These are phyloP conservation scores for Bellardia pandia DNA, from an alignment of 2,888 invertebrate genomes.

Conservation along the genomic window DNA sequence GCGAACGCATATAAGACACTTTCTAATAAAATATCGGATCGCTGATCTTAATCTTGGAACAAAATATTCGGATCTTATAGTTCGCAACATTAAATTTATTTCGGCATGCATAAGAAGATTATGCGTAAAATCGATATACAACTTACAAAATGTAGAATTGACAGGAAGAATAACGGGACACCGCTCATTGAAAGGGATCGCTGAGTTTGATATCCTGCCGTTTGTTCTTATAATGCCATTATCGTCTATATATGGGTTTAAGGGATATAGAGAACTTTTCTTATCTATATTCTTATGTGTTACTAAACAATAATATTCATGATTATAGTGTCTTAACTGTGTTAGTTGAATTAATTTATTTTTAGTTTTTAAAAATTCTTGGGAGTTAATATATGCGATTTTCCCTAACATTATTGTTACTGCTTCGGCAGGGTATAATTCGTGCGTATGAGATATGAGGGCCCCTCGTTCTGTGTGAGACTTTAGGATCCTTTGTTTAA, in stretches of 20 bases:
- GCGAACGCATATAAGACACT: slow-evolving; percentile 43
- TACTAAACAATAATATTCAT: slow-evolving; percentile 2
- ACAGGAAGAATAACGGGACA: slow-evolving; percentile 55
- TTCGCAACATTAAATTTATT: slow-evolving; percentile 42
- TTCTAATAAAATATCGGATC: slow-evolving; percentile 43
- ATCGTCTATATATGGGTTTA: slow-evolving; percentile 53
- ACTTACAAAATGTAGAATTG: slow-evolving; percentile 13
- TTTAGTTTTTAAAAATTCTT: background rate
- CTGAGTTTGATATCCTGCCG: slow-evolving; percentile 45
- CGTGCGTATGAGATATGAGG: background rate
- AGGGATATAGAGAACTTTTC: slow-evolving; percentile 10
- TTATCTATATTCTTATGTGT: background rate
- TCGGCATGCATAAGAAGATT: slow-evolving; percentile 58
- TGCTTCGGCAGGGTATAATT: background rate
- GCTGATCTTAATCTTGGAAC: slow-evolving; percentile 34
- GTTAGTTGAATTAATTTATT: background rate
- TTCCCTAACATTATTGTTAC: background rate
- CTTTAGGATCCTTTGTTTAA: background rate
- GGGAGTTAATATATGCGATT: background rate
- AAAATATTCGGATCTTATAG: slow-evolving; percentile 47
- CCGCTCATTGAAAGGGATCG: slow-evolving; percentile 21
- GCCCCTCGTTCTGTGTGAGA: background rate
- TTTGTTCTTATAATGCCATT: slow-evolving; percentile 35
- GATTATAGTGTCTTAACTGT: background rate
- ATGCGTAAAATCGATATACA: slow-evolving; percentile 49